Base-by-base conservation (phyloP, 1,140 invertebrate species). In the Drosophila asahinai region DNA sequence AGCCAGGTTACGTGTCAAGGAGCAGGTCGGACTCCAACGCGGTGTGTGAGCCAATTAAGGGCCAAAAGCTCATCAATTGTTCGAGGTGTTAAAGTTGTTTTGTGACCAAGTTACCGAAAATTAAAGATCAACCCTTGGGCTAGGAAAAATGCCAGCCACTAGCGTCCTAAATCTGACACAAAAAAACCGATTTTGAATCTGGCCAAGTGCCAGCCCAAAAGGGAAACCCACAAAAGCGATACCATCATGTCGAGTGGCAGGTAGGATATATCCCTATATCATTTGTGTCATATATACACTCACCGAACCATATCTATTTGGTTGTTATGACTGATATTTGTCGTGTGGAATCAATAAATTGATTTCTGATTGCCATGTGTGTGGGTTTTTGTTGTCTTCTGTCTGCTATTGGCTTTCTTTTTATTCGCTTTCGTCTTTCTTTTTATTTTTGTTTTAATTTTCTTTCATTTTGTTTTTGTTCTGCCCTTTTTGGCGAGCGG, bases 301-400 rank as follows among this genome's bases (percentile, higher is more conserved):
- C 11, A 14, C 42, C 30, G 17, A n/a, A 54, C 59, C 52, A 65
- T 71, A 70, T 60, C 60, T 60, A 19, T 33, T 52, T 58, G 22
- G 73, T 62, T 60, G 75, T 80, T 79, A 79, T 82, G 79, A 62
- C 71, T 74, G 49, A 79, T 83, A 75, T 83, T 81, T 57, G 65
- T 84, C 48, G 67, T 86, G 75, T 90, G 67, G 77, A 86, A 90
- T 90, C 86, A 91, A 90, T 90, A 90, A 90, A 90, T 90, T 91
- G 86, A 90, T 90, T 90, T 89, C 90, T 91, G 86, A 91, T 90
- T 82, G 75, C 70, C 55, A 38, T 58, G 33, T 64, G 51, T 64
- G 60, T 72, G 86, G 66, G 36, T 68, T 75, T 49, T 76, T 81
- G 45, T 67, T 68, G 64, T 72, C 49, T 77, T 55, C 40, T 45